Base-by-base conservation (phyloP, 2,888 invertebrate genomes). In the Pseudoips prasinana region DNA sequence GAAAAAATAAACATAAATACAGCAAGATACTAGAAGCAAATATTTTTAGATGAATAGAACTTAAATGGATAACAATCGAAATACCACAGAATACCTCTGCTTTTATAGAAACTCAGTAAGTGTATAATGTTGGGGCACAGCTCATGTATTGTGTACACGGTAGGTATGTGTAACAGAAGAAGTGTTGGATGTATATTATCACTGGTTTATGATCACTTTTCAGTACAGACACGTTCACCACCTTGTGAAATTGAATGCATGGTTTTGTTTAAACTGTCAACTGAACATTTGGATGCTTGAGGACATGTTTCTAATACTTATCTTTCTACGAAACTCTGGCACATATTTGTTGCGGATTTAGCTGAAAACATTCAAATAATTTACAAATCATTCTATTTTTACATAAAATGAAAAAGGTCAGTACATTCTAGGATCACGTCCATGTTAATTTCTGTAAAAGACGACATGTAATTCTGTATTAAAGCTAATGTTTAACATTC, bases 401-500 rank as follows among this genome's bases (percentile, higher is more conserved):
- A 52, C 58, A 58, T 49, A 57, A 64, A 60, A 64, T 45, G 63
- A 50, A 73, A 58, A 86, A 89, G 89, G 85, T 89, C 83, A 89
- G 87, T 89, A 89, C 79, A 74, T 54, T 57, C 54, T 70, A 80
- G 81, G 85, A 76, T 78, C 73, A 70, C 64, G 72, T 58, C 73
- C 75, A 76, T 77, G 70, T 58, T 80, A 69, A 73, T 76, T 64
- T 73, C 66, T 54, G 22, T 78, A 72, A 70, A 70, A 65, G 64
- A 62, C 71, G 65, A 57, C 58, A 66, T 83, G 61, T 74, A 64
- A 75, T 71, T 80, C 73, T 81, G 71, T 84, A 88, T 86, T 88
- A 88, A 89, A 89, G 78, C 70, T 84, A 77, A 80, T 81, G 73
- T 89, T 89, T 89, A 84, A 89, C 73, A 87, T 89, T 89, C 83